Conservation (phyloP, 2,113 vertebrate genomes). For the Heteronetta atricapilla region DNA sequence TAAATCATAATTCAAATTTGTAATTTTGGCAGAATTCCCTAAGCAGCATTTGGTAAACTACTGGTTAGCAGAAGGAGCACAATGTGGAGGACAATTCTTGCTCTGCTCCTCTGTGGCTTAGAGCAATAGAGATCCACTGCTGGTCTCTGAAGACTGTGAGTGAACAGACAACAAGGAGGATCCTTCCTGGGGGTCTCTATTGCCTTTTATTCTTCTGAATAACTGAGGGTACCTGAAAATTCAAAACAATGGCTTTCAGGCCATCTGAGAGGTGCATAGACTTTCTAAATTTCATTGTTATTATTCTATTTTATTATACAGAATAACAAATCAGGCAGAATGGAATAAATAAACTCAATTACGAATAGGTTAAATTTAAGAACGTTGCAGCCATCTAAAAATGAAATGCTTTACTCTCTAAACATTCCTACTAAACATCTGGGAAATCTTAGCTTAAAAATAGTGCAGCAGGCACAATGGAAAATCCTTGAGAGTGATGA, state of each 20-base stretch:
- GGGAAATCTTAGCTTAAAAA: slow-evolving; percentile 65
- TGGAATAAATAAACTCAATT: neutral
- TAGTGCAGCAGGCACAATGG: slow-evolving; percentile 54
- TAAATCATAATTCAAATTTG: neutral
- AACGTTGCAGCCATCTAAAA: slow-evolving; percentile 3
- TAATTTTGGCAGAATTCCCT: neutral
- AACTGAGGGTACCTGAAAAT: neutral
- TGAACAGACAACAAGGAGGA: neutral
- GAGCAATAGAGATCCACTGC: neutral
- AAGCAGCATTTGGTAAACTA: neutral
- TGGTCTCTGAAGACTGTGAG: neutral
- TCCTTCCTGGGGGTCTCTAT: neutral
- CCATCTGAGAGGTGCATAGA: neutral
- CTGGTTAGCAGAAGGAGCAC: neutral
- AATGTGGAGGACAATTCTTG: neutral
- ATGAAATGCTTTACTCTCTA: slow-evolving; percentile 19
- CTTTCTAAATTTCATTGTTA: neutral
- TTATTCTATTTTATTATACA: neutral
- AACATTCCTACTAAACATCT: slow-evolving; percentile 63
- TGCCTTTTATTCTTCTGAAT: neutral
- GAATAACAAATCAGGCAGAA: neutral
- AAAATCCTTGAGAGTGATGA: slow-evolving; percentile 65
- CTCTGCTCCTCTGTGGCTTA: neutral
- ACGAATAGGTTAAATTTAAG: slow-evolving; percentile 16
- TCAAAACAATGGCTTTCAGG: neutral